phyloP scores from a whole-genome alignment of 2,797 vertebrate genomes.

The Sebastolobus alascanus region DNA sequence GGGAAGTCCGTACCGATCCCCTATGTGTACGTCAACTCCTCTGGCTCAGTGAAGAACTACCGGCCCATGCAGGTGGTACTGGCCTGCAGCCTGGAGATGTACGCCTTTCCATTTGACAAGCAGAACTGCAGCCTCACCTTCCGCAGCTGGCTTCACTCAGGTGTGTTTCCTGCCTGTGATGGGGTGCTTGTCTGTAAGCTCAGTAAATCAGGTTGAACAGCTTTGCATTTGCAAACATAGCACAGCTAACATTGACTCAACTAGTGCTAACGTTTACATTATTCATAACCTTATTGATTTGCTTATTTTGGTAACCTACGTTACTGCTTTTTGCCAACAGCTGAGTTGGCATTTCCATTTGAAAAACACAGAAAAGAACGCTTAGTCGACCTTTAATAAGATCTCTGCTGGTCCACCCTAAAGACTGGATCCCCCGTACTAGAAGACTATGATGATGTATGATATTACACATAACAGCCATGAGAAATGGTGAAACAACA shows the following conservation, averaged over 20 bases:
- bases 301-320: no score
- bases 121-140: constrained; percentile 93
- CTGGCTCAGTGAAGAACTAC: constrained; percentile 88
- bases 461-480: neutral
- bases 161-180: constrained; percentile 64
- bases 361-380: rapidly evolving
- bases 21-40: constrained; percentile 91
- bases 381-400: neutral
- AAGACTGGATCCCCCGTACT: neutral
- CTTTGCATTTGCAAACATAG: neutral
- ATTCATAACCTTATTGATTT: no score
- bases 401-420: neutral
- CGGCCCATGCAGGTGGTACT: constrained; percentile 90
- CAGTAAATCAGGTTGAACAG: neutral
- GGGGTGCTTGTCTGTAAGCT: neutral
- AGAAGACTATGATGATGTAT: neutral
- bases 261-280: no score
- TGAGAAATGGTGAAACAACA: neutral
- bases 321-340: no score
- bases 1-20: constrained; percentile 86
- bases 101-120: constrained; percentile 91
- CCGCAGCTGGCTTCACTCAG: constrained; percentile 90
- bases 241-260: no score
- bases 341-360: no score
- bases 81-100: constrained; percentile 88